Evolutionary conservation across 2,888 invertebrate species (phyloP), one percentile per base, ranked within the genome.

Genomic region (Mythimna pallens): DNA sequence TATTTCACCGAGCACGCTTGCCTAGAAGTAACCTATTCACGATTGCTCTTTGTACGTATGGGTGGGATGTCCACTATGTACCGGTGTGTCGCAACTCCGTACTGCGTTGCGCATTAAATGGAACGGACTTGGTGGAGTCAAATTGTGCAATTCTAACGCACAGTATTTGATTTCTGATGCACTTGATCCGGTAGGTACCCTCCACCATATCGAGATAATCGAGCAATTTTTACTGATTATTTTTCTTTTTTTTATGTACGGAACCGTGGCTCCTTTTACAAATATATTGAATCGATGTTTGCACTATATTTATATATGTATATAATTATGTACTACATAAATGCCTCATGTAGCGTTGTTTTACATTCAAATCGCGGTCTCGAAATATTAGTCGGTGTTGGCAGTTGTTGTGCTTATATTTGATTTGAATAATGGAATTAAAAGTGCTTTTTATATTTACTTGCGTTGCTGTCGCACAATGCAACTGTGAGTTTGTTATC

Each of bases 361-460:
- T 84, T 71, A 72, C 78, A 81, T 81, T 83, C 81, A 79, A 81
- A 69, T 71, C 69, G 78, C 82, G 50, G 40, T 84, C 80, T 87
- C 65, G 73, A 64, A 72, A 30, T 79, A 61, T 63, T 80, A 70
- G 76, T 80, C 76, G 67, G 61, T 71, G 65, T 52, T 78, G 52
- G 40, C 61, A 59, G 65, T 63, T 62, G 78, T 76, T 59, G 82
- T 78, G 55, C 54, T 59, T 25, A 75, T 47, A 73, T 65, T 70
- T 30, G 30, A 30, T 30, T 30, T 61, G 68, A 89, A 92, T 89
- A 90, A 94, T 94, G 94, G 86, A 83, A 66, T 70, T 84, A 61
- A 88, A 88, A 72, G 81, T 89, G 73, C 64, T 92, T 57, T 84
- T 90, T 82, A 62, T 94, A 83, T 87, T 93, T 69, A 76, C 84